phyloP scores from a whole-genome alignment of 1,140 invertebrate genomes.

The Heterodera schachtii region DNA sequence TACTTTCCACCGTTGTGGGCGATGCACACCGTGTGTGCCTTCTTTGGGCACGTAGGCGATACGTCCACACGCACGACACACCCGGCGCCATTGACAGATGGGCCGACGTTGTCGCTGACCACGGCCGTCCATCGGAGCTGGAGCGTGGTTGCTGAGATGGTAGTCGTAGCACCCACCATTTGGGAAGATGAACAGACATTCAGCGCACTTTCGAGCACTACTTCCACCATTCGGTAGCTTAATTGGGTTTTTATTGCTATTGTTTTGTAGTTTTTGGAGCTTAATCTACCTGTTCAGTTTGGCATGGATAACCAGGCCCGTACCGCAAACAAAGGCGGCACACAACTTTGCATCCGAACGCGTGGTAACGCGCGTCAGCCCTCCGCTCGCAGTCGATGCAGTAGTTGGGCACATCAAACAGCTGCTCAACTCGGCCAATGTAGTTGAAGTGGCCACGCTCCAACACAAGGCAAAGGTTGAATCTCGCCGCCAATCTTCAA shows the following conservation, averaged over 20 bases:
- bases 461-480: conserved; percentile 13
- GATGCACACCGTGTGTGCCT: background rate
- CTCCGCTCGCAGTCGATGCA: conserved; percentile 17
- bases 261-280: too few relatives aligned
- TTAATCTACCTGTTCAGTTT: background rate
- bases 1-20: conserved; percentile 21
- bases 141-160: too few relatives aligned
- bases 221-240: too few relatives aligned
- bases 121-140: too few relatives aligned
- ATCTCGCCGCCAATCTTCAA: background rate
- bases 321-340: conserved; percentile 12
- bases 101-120: background rate
- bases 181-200: too few relatives aligned
- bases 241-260: too few relatives aligned
- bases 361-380: background rate
- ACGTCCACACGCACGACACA: background rate
- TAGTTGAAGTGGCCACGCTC: background rate
- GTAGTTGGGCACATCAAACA: background rate
- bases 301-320: background rate
- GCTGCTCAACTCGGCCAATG: background rate
- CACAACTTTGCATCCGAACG: background rate
- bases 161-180: too few relatives aligned
- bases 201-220: too few relatives aligned
- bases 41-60: background rate
- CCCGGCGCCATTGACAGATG: conserved; percentile 3